phyloP scores from a whole-genome alignment of 2,113 vertebrate genomes.

The Marcusenius ussheri region DNA sequence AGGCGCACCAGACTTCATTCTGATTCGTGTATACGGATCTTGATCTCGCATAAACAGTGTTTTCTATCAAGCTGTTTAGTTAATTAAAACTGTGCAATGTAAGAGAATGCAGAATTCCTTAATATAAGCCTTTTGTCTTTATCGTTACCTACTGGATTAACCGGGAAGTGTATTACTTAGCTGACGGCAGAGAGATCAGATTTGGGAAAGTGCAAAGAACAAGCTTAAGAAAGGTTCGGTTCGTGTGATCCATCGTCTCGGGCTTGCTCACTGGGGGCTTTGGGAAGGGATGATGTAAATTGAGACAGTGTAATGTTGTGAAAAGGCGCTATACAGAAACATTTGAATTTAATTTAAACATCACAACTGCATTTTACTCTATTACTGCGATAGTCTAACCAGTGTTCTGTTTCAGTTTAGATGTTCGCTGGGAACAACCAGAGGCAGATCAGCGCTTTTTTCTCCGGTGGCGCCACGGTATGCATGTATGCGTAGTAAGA shows the following conservation, averaged over 20 bases:
- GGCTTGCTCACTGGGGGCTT: too few species aligned
- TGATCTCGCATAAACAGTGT: background rate
- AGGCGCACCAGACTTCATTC: background rate
- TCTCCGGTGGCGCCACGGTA: background rate
- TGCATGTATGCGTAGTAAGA: background rate
- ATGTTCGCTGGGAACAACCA: background rate
- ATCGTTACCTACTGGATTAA: background rate
- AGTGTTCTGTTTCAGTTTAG: background rate
- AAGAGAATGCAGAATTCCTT: background rate
- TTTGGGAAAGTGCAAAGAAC: background rate
- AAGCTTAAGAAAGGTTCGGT: slow-evolving; percentile 12
- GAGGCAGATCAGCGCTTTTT: slow-evolving; percentile 4
- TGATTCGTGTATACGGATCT: background rate
- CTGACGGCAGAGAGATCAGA: background rate
- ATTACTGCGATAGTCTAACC: background rate
- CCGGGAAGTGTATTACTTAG: background rate
- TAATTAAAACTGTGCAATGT: background rate
- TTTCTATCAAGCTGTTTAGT: background rate
- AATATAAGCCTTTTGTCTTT: background rate
- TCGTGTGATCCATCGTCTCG: background rate
- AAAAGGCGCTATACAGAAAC: too few species aligned
- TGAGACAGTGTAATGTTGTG: too few species aligned
- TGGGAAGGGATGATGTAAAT: too few species aligned
- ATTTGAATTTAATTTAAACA: background rate
- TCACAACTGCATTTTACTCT: too few species aligned